Evolutionary conservation across 1,140 invertebrate genomes (phyloP), one percentile per base, ranked within the genome.

Genomic region (Drosophila erecta): DNA sequence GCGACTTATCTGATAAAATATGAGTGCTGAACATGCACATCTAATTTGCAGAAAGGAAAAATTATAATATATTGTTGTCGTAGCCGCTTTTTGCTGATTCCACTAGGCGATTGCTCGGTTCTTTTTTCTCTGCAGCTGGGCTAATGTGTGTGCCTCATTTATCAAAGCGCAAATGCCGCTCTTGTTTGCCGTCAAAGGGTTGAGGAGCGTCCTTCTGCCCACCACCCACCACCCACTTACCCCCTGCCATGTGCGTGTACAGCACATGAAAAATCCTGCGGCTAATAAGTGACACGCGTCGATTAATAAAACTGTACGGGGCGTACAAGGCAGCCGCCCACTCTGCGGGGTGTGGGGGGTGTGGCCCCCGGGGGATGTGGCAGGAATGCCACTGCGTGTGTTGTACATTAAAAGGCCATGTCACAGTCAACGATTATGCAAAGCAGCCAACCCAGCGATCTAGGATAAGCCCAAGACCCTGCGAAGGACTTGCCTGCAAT

Each of bases 201-300:
- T 83, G 78, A 79, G 73, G 40, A 57, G 72, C 38, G 38, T 55
- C 69, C 69, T 55, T n/a, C 60, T 49, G 22, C 15, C 27, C 20
- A 2, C 53, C 20, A 30, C 40, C 33, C n/a, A 38, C 51, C 69
- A 24, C 8, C 53, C 37, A 35, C 33, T 51, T 35, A 17, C 30
- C 40, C 22, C 8, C 59, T 30, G 15, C 24, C 20, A 14, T 70
- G 75, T 79, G 78, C 74, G 75, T 86, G 81, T 65, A 46, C 51
- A 49, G 79, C 75, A 79, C 79, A 76, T 79, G 67, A 79, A 83
- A 86, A 87, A 81, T 87, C 83, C 83, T 83, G 75, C 83, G 83
- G 84, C 83, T 87, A 87, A 87, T 87, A 79, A 83, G 79, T 79
- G 83, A 87, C 84, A 87, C 72, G 79, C 83, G 84, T 87, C 83